Base-by-base conservation (phyloP, 2,113 vertebrate species). In the Salvator merianae region DNA sequence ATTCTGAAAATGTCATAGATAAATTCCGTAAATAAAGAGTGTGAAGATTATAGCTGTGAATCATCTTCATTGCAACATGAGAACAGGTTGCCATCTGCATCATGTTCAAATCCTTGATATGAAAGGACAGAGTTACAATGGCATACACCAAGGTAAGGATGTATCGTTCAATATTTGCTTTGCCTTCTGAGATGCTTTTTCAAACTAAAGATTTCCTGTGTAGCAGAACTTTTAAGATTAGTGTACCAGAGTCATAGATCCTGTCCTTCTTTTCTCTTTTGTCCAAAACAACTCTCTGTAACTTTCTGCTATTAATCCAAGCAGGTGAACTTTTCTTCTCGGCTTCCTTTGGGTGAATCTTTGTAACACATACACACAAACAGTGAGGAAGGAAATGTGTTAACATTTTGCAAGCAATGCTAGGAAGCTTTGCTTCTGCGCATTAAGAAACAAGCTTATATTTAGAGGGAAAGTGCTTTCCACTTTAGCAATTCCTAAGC, bases 401-500 rank as follows among this genome's bases (percentile, higher is more conserved):
- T 74, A 87, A 77, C 73, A 62, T 82, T 92, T 40, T 68, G n/a
- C 77, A 22, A 89, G 91, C 76, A 47, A 72, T 63, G 22, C 55
- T 59, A 40, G 50, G 24, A 59, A 71, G 88, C 83, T 90, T 72
- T 36, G 38, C 70, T 79, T 85, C 81, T 81, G 36, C 53, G 88
- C 65, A 89, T 79, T 88, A 92, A 82, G 89, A 91, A 90, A 53
- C 26, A 63, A 73, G 68, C 30, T 65, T 30, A 65, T 62, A 62
- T 88, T 59, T 69, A 90, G 86, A 77, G 91, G 68, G 87, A 93
- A 62, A 34, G 82, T 22, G 40, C 53, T 92, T 90, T 86, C 86
- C 89, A 90, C 77, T 82, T 43, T 88, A 78, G 47, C 43, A 86
- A 88, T 76, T 75, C 53, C 84, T 84, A 84, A 90, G 55, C 81